Percentiles rank a stretch among this genome's conserved stretches.
Conservation (phyloP, 1,140 invertebrate species). For the Scylla paramamosain region DNA sequence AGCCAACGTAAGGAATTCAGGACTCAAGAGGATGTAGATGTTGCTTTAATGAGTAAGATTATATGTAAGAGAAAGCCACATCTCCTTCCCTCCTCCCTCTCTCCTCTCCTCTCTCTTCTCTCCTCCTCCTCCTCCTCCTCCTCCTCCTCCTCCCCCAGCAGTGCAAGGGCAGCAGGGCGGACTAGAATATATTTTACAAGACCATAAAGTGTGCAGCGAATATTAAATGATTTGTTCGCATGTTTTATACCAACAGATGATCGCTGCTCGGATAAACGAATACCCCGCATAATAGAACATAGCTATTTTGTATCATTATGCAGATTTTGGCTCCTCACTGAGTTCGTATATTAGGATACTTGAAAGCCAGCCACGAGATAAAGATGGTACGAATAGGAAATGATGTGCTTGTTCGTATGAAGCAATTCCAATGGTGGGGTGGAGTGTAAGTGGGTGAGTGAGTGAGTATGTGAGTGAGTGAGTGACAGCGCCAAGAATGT, state of each 20-base stretch:
- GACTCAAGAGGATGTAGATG: background rate
- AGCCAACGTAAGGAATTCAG: background rate
- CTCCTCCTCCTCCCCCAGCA: background rate
- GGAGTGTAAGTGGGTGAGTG: background rate
- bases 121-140: background rate
- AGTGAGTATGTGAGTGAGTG: background rate
- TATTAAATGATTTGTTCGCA: conserved; percentile 5
- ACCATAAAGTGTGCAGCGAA: conserved; percentile 8
- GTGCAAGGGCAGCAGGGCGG: background rate
- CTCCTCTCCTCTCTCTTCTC: background rate
- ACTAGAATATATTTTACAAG: conserved; percentile 24
- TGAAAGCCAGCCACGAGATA: background rate
- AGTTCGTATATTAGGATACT: conserved; percentile 14
- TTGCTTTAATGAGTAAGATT: background rate
- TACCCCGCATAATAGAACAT: background rate
- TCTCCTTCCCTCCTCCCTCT: too few species aligned
- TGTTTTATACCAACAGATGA: background rate
- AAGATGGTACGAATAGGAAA: background rate
- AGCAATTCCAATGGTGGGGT: background rate
- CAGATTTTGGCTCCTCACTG: background rate
- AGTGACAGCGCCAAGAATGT: background rate
- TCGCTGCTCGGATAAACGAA: background rate
- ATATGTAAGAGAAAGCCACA: background rate
- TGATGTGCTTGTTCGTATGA: background rate
- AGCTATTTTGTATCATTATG: conserved; percentile 15